Conservation (phyloP, 2,797 vertebrate species). For the Myioborus miniatus region DNA sequence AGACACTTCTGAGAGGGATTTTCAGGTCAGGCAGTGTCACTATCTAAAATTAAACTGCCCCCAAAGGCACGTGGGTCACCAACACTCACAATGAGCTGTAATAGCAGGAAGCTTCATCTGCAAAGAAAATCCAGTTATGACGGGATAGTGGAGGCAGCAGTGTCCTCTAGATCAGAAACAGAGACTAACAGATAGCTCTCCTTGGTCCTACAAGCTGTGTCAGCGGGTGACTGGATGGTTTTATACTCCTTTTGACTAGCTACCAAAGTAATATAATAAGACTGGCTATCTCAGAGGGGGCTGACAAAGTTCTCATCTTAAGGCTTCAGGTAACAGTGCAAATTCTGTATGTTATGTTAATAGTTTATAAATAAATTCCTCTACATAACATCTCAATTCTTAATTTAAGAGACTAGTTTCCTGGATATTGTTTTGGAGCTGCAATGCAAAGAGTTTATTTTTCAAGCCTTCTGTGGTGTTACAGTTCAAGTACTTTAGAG, state of each 20-base stretch:
- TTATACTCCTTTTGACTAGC: background rate
- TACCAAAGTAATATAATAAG: background rate
- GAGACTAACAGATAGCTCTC: background rate
- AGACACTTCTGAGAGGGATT: background rate
- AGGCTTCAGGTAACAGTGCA: background rate
- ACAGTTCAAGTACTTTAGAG: background rate
- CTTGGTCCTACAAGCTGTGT: background rate
- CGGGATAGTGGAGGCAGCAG: background rate
- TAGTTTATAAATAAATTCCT: background rate
- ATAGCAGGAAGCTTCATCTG: background rate
- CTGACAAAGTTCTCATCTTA: background rate
- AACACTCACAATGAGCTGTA: accelerated
- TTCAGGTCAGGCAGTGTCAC: background rate
- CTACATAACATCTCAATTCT: background rate
- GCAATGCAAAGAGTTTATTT: background rate
- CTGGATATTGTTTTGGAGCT: background rate
- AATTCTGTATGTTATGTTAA: background rate
- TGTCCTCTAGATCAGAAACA: background rate
- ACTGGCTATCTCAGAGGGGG: background rate
- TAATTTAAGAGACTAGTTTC: background rate
- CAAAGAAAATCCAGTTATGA: background rate
- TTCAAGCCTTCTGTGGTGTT: background rate
- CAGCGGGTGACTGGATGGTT: background rate
- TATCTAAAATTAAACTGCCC: background rate
- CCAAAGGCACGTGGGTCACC: background rate